Conservation (phyloP, 2,888 invertebrate genomes). For the Polylopha cassiicola region DNA sequence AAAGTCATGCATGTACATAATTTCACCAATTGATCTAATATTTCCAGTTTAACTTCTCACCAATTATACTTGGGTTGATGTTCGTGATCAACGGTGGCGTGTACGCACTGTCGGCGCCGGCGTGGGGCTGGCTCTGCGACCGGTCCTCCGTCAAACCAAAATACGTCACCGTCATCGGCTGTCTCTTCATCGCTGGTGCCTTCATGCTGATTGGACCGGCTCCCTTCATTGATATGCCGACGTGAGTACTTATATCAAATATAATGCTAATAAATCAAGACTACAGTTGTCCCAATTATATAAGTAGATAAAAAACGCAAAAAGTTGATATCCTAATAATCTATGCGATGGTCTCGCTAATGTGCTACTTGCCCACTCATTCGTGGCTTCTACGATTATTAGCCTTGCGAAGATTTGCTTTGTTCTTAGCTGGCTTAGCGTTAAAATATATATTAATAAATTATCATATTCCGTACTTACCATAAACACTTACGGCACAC, state of each 20-base stretch:
- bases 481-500: too few relatives aligned
- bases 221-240: slow-evolving; percentile 81
- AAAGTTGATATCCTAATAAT: too few relatives aligned
- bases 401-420: too few relatives aligned
- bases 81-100: slow-evolving; percentile 90
- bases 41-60: slow-evolving; percentile 80
- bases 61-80: slow-evolving; percentile 85
- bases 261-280: slow-evolving; percentile 5
- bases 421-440: too few relatives aligned
- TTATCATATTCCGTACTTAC: too few relatives aligned
- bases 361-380: too few relatives aligned
- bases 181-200: slow-evolving; percentile 80
- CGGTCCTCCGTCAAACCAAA: slow-evolving; percentile 80
- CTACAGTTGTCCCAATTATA: too few relatives aligned
- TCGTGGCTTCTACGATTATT: too few relatives aligned
- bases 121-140: slow-evolving; percentile 90
- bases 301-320: too few relatives aligned
- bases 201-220: slow-evolving; percentile 89
- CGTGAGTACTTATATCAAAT: slow-evolving; percentile 59
- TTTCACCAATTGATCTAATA: not conserved
- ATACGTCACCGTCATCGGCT: slow-evolving; percentile 81
- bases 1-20: too few relatives aligned
- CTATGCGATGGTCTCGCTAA: too few relatives aligned
- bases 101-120: slow-evolving; percentile 87
- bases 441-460: too few relatives aligned